Evolutionary conservation across 2,797 vertebrate genomes (phyloP).

Genomic region (Tympanoctomys barrerae): DNA sequence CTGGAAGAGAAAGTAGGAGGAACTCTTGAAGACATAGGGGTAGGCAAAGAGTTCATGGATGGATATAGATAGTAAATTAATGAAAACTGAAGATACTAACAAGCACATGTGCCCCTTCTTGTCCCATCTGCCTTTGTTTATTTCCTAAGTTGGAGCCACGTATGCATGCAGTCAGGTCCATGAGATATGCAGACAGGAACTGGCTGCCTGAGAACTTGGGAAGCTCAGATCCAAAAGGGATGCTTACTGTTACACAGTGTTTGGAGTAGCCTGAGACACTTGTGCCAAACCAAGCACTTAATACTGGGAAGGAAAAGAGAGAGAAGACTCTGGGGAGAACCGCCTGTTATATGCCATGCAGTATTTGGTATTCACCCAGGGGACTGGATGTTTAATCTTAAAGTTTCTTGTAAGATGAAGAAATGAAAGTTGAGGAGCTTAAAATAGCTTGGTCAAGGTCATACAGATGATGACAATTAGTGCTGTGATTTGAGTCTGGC

Average conservation of each 20-base stretch:
- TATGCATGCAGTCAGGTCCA: background rate
- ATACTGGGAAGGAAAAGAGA: background rate
- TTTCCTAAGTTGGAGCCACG: background rate
- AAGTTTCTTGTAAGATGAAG: slow-evolving; percentile 2
- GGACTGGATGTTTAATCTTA: background rate
- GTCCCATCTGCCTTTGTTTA: background rate
- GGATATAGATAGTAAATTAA: background rate
- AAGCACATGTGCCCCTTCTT: background rate
- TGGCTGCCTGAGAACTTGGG: background rate
- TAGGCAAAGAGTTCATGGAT: too few species aligned
- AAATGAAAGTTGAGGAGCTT: background rate
- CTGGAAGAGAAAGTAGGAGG: too few species aligned
- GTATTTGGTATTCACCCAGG: background rate
- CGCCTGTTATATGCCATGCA: background rate
- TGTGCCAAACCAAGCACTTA: background rate
- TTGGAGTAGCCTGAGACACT: background rate
- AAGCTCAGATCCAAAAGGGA: background rate
- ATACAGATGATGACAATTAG: background rate
- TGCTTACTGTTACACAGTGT: background rate
- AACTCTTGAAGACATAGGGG: too few species aligned
- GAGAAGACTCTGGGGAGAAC: too few species aligned
- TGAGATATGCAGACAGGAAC: background rate
- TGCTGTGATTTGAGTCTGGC: background rate
- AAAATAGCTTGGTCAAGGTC: background rate
- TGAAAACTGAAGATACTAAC: background rate